Base-by-base conservation (phyloP, 2,113 vertebrate genomes). In the Epinephelus fuscoguttatus region DNA sequence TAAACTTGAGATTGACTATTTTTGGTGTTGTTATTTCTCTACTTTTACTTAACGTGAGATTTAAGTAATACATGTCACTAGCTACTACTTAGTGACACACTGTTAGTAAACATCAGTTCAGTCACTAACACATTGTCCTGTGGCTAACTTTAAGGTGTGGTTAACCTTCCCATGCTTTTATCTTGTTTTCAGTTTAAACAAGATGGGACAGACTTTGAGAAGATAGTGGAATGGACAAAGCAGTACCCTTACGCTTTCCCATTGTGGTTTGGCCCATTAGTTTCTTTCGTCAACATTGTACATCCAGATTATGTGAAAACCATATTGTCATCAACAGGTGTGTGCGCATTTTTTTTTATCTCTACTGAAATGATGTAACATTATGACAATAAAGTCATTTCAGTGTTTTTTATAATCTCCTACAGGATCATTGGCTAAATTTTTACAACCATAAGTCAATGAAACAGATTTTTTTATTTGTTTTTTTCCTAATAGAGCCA, bases 271-370 rank as follows among this genome's bases (percentile, higher is more conserved):
- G 96, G 95, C 15, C 96, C 95, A 1, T 94, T 93, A 75, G n/a
- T 70, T 0, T 91, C 82, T 1, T 2, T 78, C 12, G 40, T 98
- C 18, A 30, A 62, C 74, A 2, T 97, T 85, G 93, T 91, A 0
- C 88, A 97, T 82, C 96, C 97, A 0, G 94, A 96, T 49, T 98
- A 97, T 81, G 94, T 92, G 27, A 98, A 96, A 84, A 81, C 78
- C 40, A 2, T 98, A 11, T 71, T 97, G 77, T 30, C 91, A 57
- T 92, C 96, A 90, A 93, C 95, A 96, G 96, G 97, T 97, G 57
- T 89, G 90, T 81, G 1, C 81, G 40, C 15, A 0, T 27, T 49
- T 63, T 68, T 63, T 68, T 55, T 33, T 33, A 3, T 57, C 1
- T 45, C 27, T n/a, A 49, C 19, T 60, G n/a, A 59, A 12, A 1